Evolutionary conservation across 1,140 invertebrate species (phyloP), one percentile per base, ranked within the genome.

Genomic region (Homalodisca vitripennis): DNA sequence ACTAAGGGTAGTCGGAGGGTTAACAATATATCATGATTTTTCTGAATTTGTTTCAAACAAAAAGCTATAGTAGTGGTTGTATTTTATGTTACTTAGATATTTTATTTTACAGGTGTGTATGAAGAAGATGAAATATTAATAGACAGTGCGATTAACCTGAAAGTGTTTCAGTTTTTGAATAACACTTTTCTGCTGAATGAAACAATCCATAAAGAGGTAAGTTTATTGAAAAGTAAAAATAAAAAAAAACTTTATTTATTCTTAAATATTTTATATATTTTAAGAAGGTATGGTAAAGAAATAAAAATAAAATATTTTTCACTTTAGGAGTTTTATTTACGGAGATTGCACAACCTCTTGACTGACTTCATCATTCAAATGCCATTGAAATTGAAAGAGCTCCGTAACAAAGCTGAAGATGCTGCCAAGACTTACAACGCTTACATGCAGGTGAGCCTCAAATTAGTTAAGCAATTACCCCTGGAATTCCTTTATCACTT

Each of bases 281-380:
- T n/a, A n/a, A n/a, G n/a, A n/a, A n/a, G n/a, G n/a, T n/a, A n/a
- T n/a, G n/a, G n/a, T n/a, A n/a, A n/a, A n/a, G n/a, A n/a, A n/a
- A n/a, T n/a, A n/a, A n/a, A n/a, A n/a, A n/a, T n/a, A n/a, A n/a
- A n/a, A 27, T 46, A 46, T 12, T 67, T 51, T 1, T 72, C 57
- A 55, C 73, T 73, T 24, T 75, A 86, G 81, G 84, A 86, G 78
- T 96, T 94, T 78, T 93, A 95, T 74, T 81, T 94, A 72, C 86
- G 90, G 48, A 85, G 92, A 63, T 83, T 98, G 34, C 96, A 98
- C 78, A 85, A 86, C 13, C 78, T 98, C 1, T 84, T 98, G 53
- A 94, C 93, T 0, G 95, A 98, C 79, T 97, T 98, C 73, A 95
- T 98, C 66, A 87, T 93, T 57, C 83, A 92, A 34, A 94, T 98